Base-by-base conservation (phyloP, 1,140 invertebrate species). In the Drosophila repleta region DNA sequence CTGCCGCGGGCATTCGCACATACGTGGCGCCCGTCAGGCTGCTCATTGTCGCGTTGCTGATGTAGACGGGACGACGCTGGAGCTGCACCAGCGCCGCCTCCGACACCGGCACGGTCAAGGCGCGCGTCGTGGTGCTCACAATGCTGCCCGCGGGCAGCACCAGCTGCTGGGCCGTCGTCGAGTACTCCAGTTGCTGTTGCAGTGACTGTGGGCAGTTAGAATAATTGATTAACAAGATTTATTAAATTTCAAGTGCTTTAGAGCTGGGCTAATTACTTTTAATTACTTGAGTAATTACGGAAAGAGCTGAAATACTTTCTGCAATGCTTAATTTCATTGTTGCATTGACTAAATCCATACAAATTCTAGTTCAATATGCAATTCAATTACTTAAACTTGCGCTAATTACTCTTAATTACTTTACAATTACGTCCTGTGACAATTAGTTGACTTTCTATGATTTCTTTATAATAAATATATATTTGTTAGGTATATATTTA, bases 11-110 rank as follows among this genome's bases (percentile, higher is more conserved):
- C 90, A 91, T 91, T 0, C 90, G 76, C 1, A 91, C 90, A 46
- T 91, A 91, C 5, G 90, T 76, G 41, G 82, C 80, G 2, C 82
- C 77, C 2, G 75, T 63, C 39, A 90, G 17, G 1, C 75, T 79
- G 24, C 79, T 81, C 32, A 90, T 70, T 10, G 69, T 72, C 1
- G 90, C 77, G 66, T 90, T 91, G 72, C 90, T 91, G 0, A 91
- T 91, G 55, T 91, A 91, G 3, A 91, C 90, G 0, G 90, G 90
- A 11, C 90, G 90, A 4, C 90, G 80, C n/a, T 91, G 90, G 29
- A 91, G 62, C 63, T 90, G 90, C 17, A 83, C 90, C 11, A 91
- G 58, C 4, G 90, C 89, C 4, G 78, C 52, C 46, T 90, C 90
- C n/a, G 90, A 88, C 11, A 91, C 90, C 6, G 90, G 90, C 18